Base-by-base conservation (phyloP, 2,113 vertebrate species). In the Loxodonta africana region DNA sequence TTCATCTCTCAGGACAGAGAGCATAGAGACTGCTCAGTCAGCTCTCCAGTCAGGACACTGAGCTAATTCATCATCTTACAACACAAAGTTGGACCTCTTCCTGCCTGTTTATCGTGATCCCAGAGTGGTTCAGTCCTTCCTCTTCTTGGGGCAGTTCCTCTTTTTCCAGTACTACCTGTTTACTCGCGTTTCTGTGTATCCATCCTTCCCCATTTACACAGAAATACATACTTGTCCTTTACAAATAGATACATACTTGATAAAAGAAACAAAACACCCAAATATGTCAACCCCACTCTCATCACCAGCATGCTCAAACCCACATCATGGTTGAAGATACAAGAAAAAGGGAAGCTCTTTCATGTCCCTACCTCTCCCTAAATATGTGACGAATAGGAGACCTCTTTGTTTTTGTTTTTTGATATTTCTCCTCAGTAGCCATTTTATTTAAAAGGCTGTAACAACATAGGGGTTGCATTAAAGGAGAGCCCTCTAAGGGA, bases 141-240 rank as follows among this genome's bases (percentile, higher is more conserved):
- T 96, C 93, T 95, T 69, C 83, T 62, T 17, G 80, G 80, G 86
- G 87, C 83, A 51, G 83, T 96, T 93, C 69, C 67, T 80, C 93
- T 82, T 87, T 83, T 88, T 86, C 95, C 7, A 5, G 83, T 96
- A 94, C 57, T 28, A 41, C 77, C 83, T 96, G 83, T 96, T 96
- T 93, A 96, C 73, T 91, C n/a, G 10, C 44, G 82, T 76, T 95
- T 94, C 91, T 83, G 63, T 81, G 30, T 28, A 71, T 41, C 76
- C 63, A 46, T 33, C 65, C 92, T 96, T 74, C 67, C 44, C 67
- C 46, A 12, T 10, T 62, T 83, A 82, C 11, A 51, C 8, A 77
- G 23, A 92, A 63, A 81, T 44, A 65, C 25, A 57, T 20, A 69
- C 60, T 81, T 48, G 0, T 14, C 30, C n/a, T 83, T 95, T 63